Evolutionary conservation across 2,797 vertebrate species (phyloP).

Genomic region (Myotis vivesi): DNA sequence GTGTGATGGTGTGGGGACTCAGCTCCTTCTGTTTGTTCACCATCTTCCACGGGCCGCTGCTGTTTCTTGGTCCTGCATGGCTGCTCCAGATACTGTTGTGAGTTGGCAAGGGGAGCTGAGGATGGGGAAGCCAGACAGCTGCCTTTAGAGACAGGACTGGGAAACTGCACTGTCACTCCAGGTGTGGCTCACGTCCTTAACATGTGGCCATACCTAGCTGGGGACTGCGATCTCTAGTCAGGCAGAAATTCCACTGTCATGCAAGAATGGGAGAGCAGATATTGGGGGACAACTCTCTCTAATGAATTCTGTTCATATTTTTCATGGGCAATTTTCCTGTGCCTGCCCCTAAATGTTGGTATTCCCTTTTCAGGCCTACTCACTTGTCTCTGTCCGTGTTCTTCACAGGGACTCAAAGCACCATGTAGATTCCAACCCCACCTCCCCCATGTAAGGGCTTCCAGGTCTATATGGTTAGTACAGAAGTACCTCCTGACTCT

Average conservation of each 20-base stretch:
- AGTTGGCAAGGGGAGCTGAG: not conserved
- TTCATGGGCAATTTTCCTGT: not conserved
- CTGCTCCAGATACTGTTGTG: not conserved
- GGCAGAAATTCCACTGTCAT: not conserved
- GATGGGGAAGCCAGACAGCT: not conserved
- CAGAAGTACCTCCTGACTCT: not conserved
- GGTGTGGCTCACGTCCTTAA: not conserved
- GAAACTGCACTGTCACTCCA: not conserved
- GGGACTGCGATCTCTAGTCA: not conserved
- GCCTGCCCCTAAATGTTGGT: not conserved
- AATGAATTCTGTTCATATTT: not conserved
- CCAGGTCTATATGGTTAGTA: not conserved
- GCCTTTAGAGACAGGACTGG: not conserved
- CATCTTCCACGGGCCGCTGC: not conserved
- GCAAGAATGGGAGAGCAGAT: not conserved
- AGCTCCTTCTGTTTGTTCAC: not conserved
- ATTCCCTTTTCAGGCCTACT: not conserved
- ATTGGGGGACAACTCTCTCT: not conserved
- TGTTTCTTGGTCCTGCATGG: not conserved
- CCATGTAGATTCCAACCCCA: rapidly evolving
- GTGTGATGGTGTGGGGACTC: not conserved
- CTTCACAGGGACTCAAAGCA: not conserved
- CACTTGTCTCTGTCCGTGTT: not conserved
- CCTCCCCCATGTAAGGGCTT: not conserved
- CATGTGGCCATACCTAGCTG: not conserved